Evolutionary conservation across 2,888 invertebrate genomes (phyloP), one percentile per base, ranked within the genome.

Genomic region (Tetragnatha montana): DNA sequence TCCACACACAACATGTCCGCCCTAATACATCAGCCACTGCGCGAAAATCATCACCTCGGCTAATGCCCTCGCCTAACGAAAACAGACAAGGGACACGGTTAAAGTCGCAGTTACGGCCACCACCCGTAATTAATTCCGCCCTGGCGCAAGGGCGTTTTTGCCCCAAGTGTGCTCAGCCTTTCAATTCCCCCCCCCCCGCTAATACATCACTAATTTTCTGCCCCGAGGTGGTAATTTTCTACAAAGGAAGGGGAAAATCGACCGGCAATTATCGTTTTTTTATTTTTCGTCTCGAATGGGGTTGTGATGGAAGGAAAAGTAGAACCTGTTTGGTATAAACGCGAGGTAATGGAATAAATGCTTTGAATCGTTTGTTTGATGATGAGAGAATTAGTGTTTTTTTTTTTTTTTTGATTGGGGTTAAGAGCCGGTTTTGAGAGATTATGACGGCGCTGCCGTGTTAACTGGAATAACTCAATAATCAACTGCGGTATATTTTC

Each of bases 121-220:
- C 85, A 85, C 85, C 85, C 85, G 50, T 60, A 85, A 85, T 85
- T 79, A 85, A 85, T 79, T 78, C 85, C 47, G 50, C 50, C 21
- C 79, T 22, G 79, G 76, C n/a, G 35, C 69, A 76, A 79, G 85
- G 79, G 17, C 60, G 19, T 50, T 71, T 50, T 22, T 70, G 70
- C 71, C 35, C 79, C 85, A 87, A 88, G 17, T 75, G 80, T 74
- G 86, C 51, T 49, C 14, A 76, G 49, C 78, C 73, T 80, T 50
- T 84, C 83, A 84, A 76, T 76, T 35, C 6, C 17, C 17, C 35
- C 8, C n/a, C 6, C 17, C 17, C 35, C 8, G 19, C 68, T 82
- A 82, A 84, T 84, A 69, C 76, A 12, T 76, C 68, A 76, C 75
- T 68, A 19, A 83, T 83, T 84, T 76, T n/a, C 69, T 47, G 68